Evolutionary conservation across 2,888 invertebrate genomes (phyloP).

Genomic region (Tethea ocularis): DNA sequence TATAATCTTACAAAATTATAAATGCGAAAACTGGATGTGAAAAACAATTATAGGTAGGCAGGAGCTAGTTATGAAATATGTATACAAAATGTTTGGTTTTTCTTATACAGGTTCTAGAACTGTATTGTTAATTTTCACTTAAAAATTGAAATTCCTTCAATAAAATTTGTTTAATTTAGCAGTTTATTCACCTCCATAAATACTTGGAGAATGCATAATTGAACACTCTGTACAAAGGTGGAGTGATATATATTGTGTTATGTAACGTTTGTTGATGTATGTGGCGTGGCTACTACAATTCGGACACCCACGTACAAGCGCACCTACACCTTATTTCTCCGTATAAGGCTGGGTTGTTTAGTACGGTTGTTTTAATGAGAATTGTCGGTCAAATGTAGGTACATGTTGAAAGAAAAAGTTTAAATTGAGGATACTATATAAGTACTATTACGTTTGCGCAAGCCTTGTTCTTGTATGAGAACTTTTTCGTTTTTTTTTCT

Average conservation of each 20-base stretch:
- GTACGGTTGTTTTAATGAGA: conserved; percentile 40
- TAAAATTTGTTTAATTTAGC: too few species aligned
- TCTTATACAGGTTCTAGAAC: too few species aligned
- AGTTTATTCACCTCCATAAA: too few species aligned
- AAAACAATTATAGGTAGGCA: too few species aligned
- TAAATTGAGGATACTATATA: neutral
- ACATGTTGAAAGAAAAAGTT: conserved; percentile 14
- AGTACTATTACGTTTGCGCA: neutral
- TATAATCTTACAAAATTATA: too few species aligned
- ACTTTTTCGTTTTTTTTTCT: too few species aligned
- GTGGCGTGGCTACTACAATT: conserved; percentile 31
- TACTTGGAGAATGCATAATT: neutral
- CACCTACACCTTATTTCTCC: conserved; percentile 51
- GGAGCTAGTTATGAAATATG: too few species aligned
- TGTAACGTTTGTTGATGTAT: neutral
- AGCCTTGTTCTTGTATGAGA: conserved; percentile 5
- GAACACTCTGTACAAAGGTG: neutral
- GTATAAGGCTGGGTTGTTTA: conserved; percentile 54
- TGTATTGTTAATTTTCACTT: too few species aligned
- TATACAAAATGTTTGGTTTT: too few species aligned
- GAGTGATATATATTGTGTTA: neutral
- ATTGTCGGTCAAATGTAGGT: conserved; percentile 31
- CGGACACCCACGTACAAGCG: conserved; percentile 45
- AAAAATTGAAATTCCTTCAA: too few species aligned
- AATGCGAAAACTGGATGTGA: too few species aligned